Evolutionary conservation across 1,140 invertebrate genomes (phyloP).

Genomic region (Paramacrobiotus metropolitanus): DNA sequence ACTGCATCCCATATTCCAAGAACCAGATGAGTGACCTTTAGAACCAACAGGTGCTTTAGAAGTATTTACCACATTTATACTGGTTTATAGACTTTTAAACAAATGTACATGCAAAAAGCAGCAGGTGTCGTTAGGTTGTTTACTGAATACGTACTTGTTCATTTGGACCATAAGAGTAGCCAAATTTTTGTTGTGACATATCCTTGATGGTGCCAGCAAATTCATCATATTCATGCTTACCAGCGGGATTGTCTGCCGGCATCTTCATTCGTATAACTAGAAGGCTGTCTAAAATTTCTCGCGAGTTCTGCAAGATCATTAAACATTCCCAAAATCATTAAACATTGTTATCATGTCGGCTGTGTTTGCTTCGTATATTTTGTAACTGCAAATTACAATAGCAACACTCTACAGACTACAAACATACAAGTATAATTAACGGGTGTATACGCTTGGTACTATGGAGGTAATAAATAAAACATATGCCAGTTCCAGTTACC

Average conservation of each 20-base stretch:
- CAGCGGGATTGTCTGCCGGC: neutral
- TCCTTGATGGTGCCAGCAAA: neutral
- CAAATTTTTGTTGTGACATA: neutral
- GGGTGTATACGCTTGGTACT: too few relatives aligned
- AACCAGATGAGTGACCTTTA: neutral
- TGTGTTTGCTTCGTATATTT: too few relatives aligned
- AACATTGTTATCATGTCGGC: too few relatives aligned
- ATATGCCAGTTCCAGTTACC: too few relatives aligned
- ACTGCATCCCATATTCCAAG: conserved; percentile 1
- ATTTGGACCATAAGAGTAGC: neutral
- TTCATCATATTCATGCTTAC: neutral
- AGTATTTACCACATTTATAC: too few relatives aligned
- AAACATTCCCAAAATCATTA: neutral
- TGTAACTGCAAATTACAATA: too few relatives aligned
- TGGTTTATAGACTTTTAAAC: too few relatives aligned
- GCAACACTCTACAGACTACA: too few relatives aligned
- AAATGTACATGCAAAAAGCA: neutral
- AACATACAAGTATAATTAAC: too few relatives aligned
- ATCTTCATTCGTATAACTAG: neutral
- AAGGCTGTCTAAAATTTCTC: neutral
- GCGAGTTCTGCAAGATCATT: neutral
- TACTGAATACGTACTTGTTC: neutral
- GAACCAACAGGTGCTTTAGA: neutral
- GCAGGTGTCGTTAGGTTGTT: neutral
- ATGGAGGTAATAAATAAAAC: too few relatives aligned